These are phyloP conservation scores for Microtus pennsylvanicus DNA, from an alignment of 2,113 vertebrate species.

Conservation along the genomic window DNA sequence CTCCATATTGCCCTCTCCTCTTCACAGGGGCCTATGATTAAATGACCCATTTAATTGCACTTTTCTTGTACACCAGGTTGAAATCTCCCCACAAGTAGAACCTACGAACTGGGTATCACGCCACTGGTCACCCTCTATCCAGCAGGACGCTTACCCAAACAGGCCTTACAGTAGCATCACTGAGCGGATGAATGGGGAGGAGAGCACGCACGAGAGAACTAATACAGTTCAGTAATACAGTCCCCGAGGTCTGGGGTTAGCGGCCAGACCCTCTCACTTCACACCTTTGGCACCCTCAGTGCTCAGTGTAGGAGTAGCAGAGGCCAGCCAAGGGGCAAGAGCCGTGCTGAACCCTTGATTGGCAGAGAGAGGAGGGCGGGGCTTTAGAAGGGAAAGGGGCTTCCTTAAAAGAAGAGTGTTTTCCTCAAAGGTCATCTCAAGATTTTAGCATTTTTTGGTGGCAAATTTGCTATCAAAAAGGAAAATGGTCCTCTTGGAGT, in stretches of 20 bases:
- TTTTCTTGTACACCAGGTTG: neutral
- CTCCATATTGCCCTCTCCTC: neutral
- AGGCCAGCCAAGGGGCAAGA: neutral
- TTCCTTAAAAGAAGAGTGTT: neutral
- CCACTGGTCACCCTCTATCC: neutral
- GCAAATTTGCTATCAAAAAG: neutral
- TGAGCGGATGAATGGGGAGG: neutral
- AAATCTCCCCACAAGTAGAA: neutral
- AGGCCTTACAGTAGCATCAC: neutral
- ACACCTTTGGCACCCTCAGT: neutral
- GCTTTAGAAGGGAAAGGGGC: neutral
- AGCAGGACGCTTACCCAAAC: neutral
- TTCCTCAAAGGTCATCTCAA: neutral
- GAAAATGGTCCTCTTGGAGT: neutral
- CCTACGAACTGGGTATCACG: neutral
- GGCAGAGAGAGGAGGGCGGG: neutral
- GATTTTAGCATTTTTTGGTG: constrained; percentile 33
- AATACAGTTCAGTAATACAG: neutral
- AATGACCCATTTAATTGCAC: neutral
- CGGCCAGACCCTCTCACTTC: neutral
- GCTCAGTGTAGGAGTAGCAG: rapidly evolving
- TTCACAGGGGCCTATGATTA: neutral
- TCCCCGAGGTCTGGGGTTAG: neutral
- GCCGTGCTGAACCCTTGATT: neutral
- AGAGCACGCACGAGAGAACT: neutral